Base-by-base conservation (phyloP, 2,888 invertebrate species). In the Lepetodrilus schrolli region DNA sequence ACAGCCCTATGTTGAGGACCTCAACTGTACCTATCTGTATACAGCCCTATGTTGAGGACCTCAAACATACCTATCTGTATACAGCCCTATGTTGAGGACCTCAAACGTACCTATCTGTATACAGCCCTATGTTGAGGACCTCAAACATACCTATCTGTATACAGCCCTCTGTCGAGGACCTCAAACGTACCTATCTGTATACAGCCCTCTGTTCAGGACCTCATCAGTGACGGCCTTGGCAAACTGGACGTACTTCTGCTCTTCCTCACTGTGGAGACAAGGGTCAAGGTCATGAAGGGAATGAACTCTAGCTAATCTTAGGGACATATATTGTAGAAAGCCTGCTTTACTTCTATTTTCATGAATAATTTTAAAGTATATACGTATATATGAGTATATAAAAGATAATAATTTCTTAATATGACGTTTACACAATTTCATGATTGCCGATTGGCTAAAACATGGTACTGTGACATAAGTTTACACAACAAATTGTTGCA, bases 181-280 rank as follows among this genome's bases (percentile, higher is more conserved):
- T 17, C 23, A 34, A 8, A 66, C 74, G 49, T 77, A 88, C 89
- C 88, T 88, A 83, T 90, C 88, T 26, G 88, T 88, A 73, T 83
- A 89, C n/a, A 90, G 85, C 2, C 90, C 90, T 68, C 89, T 81
- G 71, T 86, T 84, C n/a, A 90, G 78, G 4, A 90, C 85, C 73
- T 90, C 90, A 74, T 86, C 85, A 5, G 90, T 90, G 23, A 90
- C 88, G 65, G 89, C 88, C 66, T 83, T 82, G 70, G 89, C 84
- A 78, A 90, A 90, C 66, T 85, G 82, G 47, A 89, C 83, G 83
- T 90, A 90, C 74, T 84, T 83, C 49, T 87, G 80, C 50, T 90
- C 90, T 70, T 90, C 89, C 70, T 89, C 89, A 70, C 89, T 90
- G 79, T 20, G 74, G 77, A 50, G 17, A 0, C 2, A 13, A 43